Evolutionary conservation across 2,113 vertebrate species (phyloP), one percentile per base, ranked within the genome.

Genomic region (Aldabrachelys gigantea): DNA sequence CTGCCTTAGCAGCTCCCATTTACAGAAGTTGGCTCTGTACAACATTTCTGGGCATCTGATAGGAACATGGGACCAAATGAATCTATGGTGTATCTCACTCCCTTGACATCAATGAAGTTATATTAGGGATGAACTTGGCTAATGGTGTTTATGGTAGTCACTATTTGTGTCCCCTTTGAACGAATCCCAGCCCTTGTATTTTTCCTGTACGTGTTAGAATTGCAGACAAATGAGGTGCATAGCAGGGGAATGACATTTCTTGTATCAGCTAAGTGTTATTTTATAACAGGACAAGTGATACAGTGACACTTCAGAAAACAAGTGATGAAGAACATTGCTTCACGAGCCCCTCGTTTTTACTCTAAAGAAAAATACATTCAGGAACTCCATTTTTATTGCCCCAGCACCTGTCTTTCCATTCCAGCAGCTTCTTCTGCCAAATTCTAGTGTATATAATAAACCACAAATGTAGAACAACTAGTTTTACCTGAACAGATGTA

Each of bases 401-500:
- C 38, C 38, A 35, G 81, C 82, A 88, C 38, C 90, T 91, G 91
- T 93, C 41, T 79, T 92, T 93, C 83, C 87, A 89, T 94, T 80
- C 29, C 86, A 89, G 57, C 83, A 49, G 53, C 89, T 35, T 75
- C 62, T 22, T 78, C 87, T 53, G 65, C 78, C 57, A 72, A 95
- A 86, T 25, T 6, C 12, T 31, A 62, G 27, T 14, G 38, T 49
- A 44, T 53, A 4, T 47, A 94, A 95, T 96, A 96, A 95, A 80
- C 84, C 76, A 2, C 54, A 87, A 92, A 93, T 27, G 92, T 59
- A 81, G 94, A 81, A 56, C 89, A 85, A 8, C 9, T 6, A 0
- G 0, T 47, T 94, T 81, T 91, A 95, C 94, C 90, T 93, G 94
- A 94, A 84, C 94, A 80, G 91, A 95, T 75, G 85, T 94, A 75